A percentile compares a stretch with the other conserved stretches of the same genome.
Conservation (phyloP, 2,113 vertebrate genomes). For the Antechinus stuartii region DNA sequence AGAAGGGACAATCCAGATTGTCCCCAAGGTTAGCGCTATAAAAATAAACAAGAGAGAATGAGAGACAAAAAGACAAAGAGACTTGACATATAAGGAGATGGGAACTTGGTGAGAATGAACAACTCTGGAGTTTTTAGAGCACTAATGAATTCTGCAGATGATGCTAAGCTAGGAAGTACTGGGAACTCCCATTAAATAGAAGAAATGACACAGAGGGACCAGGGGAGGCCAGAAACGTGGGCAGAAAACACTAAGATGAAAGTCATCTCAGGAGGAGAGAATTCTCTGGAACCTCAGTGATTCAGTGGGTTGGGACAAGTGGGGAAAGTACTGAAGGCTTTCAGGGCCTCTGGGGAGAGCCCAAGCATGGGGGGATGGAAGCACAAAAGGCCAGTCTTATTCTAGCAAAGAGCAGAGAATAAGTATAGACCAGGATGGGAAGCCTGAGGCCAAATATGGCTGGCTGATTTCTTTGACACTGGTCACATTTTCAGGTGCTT, state of each 20-base stretch:
- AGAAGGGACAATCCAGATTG: too few species aligned
- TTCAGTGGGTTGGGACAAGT: neutral
- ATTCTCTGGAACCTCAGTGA: neutral
- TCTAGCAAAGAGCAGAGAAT: neutral
- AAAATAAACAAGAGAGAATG: neutral
- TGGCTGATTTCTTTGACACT: neutral
- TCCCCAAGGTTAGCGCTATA: neutral
- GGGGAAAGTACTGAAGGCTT: neutral
- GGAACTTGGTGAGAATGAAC: slow-evolving; percentile 2
- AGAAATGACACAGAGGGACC: slow-evolving; percentile 13
- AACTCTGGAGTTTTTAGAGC: slow-evolving; percentile 9
- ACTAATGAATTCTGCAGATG: slow-evolving; percentile 9
- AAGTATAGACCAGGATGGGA: neutral
- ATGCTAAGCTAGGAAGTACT: slow-evolving; percentile 3
- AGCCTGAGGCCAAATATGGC: slow-evolving; percentile 30
- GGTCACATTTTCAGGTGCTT: slow-evolving; percentile 4
- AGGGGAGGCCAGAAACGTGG: neutral
- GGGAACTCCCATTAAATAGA: slow-evolving; percentile 44
- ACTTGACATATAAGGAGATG: neutral
- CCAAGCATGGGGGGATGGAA: neutral
- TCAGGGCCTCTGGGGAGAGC: neutral
- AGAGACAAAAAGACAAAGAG: slow-evolving; percentile 3
- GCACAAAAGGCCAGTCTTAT: neutral
- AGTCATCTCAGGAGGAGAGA: neutral
- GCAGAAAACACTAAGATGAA: slow-evolving; percentile 33